phyloP scores from a whole-genome alignment of 2,888 invertebrate species.

The Mongoloraphidia duomilia region DNA sequence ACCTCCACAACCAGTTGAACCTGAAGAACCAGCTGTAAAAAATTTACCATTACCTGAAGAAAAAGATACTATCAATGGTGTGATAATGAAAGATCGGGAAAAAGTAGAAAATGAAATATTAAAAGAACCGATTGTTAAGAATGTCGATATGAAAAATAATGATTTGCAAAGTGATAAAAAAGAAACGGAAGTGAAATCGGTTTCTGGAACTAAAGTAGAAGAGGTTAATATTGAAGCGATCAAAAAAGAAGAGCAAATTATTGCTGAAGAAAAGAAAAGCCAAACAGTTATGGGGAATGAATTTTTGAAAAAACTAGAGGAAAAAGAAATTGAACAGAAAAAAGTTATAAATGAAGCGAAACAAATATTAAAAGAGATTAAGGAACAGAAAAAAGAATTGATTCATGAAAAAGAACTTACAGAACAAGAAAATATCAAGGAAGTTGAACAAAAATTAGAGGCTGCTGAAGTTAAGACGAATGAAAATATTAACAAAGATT shows the following conservation, averaged over 20 bases:
- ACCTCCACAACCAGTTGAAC: conserved; percentile 27
- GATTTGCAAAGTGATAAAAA: conserved; percentile 25
- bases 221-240: conserved; percentile 32
- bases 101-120: conserved; percentile 7
- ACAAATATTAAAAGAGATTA: conserved; percentile 43
- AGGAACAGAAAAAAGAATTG: conserved; percentile 38
- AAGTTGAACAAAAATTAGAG: conserved; percentile 12
- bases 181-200: conserved; percentile 25
- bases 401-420: conserved; percentile 30
- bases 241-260: conserved; percentile 29
- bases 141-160: conserved; percentile 6
- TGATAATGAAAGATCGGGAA: conserved; percentile 11
- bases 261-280: conserved; percentile 24
- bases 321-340: conserved; percentile 52
- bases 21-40: conserved; percentile 20
- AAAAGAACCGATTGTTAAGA: background rate
- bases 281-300: conserved; percentile 23
- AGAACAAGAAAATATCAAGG: conserved; percentile 11
- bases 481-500: conserved; percentile 15
- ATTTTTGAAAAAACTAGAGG: conserved; percentile 47
- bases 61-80: conserved; percentile 8
- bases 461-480: conserved; percentile 15
- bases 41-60: conserved; percentile 17
- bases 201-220: conserved; percentile 28
- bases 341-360: conserved; percentile 53